Evolutionary conservation across 1,140 invertebrate species (phyloP).

Genomic region (Drosophila biarmipes): DNA sequence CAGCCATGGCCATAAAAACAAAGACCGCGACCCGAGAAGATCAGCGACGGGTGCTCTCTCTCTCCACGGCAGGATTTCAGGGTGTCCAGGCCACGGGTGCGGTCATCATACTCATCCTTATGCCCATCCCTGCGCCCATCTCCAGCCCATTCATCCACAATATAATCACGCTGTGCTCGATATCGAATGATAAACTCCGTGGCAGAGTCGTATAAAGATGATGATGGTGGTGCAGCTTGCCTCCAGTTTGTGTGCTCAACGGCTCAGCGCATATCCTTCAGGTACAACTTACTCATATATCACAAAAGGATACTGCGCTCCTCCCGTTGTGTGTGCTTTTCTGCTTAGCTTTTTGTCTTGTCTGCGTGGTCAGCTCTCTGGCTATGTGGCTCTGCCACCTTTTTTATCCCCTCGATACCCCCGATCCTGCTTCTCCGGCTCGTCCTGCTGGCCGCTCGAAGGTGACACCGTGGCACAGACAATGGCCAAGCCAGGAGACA

Average conservation of each 20-base stretch:
- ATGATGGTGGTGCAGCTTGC: conserved; percentile 50
- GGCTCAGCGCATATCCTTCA: conserved; percentile 80
- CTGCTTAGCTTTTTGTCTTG: conserved; percentile 74
- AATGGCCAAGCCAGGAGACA: conserved; percentile 56
- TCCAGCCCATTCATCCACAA: conserved; percentile 24
- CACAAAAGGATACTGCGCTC: conserved; percentile 81
- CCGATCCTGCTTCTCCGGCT: conserved; percentile 18
- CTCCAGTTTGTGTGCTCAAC: conserved; percentile 67
- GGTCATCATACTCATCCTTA: conserved; percentile 45
- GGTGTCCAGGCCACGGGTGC: conserved; percentile 62
- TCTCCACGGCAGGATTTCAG: conserved; percentile 22
- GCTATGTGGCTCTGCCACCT: conserved; percentile 28
- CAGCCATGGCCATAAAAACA: conserved; percentile 79
- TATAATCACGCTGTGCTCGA: conserved; percentile 72
- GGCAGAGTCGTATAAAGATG: conserved; percentile 49
- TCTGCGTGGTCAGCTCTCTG: conserved; percentile 71
- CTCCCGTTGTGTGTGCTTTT: conserved; percentile 74
- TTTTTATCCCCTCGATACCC: conserved; percentile 4
- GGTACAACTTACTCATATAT: conserved; percentile 84
- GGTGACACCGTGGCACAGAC: conserved; percentile 79
- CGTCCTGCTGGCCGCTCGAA: conserved; percentile 62
- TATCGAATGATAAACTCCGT: conserved; percentile 79
- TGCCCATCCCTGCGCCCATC: conserved; percentile 18
- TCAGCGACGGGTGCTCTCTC: conserved; percentile 59
- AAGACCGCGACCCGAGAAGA: conserved; percentile 72